Base-by-base conservation (phyloP, 2,113 vertebrate species). In the Myotis yumanensis region DNA sequence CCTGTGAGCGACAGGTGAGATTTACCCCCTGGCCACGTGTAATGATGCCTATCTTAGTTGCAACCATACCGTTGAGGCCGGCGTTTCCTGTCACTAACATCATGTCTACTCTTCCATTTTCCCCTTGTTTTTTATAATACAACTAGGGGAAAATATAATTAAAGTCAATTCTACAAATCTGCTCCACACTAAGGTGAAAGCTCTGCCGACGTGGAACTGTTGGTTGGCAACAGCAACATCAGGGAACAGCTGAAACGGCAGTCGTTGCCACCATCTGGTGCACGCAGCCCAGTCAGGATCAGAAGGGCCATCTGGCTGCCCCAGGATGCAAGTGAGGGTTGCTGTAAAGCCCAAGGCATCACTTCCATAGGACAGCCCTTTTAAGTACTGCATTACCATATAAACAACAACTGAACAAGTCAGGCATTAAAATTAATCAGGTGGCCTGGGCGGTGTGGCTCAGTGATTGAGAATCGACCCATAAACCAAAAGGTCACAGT, bases 11-110 rank as follows among this genome's bases (percentile, higher is more conserved):
- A 14, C 52, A 30, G 0, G 46, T 8, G 16, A 12, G 37, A 23
- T 2, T 30, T 23, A 2, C 66, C 7, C 0, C 1, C 11, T 11
- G 7, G n/a, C 62, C n/a, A 5, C 0, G 3, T 2, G 1, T 4
- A 2, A 14, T 6, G 15, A 46, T 25, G 37, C 30, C 66, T 10
- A 0, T 23, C 35, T 40, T 46, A 28, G 59, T 37, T n/a, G 64
- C 51, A 28, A 18, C 22, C 0, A 2, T 6, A 35, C 22, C 4
- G 2, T 11, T 16, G 73, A 64, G 59, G 89, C 48, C 37, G 30
- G 79, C 0, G 0, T 51, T 46, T 71, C 66, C 72, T 37, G 2
- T 12, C 30, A 25, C 82, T 68, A 48, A 32, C 7, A 57, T 10
- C n/a, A 3, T 5, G 4, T 1, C n/a, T 35, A 62, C 5, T 79